A percentile compares a stretch with the other conserved stretches of the same genome.
phyloP scores from a whole-genome alignment of 2,888 invertebrate genomes.

The Iselma pallidipennis region DNA sequence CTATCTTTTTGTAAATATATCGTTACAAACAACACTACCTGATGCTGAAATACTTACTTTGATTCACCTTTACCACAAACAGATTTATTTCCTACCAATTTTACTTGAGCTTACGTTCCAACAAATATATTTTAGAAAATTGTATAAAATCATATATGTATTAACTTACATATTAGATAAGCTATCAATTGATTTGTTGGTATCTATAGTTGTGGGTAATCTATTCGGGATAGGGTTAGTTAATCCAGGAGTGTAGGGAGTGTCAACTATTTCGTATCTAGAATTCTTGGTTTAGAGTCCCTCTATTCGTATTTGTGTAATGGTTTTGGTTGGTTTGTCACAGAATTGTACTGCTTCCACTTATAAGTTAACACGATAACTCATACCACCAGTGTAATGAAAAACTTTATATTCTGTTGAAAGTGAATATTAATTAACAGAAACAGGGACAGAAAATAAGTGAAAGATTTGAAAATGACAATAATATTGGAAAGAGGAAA shows the following conservation, averaged over 20 bases:
- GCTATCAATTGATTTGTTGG: neutral
- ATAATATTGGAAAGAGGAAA: neutral
- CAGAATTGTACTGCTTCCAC: conserved; percentile 24
- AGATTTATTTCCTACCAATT: no score
- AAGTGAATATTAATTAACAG: conserved; percentile 26
- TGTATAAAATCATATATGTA: no score
- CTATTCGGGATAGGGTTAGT: neutral
- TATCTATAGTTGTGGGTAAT: neutral
- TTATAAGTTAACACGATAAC: conserved; percentile 26
- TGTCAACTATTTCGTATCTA: neutral
- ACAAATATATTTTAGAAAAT: no score
- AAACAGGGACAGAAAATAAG: neutral
- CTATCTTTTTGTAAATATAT: no score
- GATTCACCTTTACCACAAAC: no score
- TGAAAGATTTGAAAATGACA: neutral
- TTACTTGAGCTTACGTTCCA: no score
- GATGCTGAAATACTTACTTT: no score
- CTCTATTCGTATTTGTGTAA: conserved; percentile 22
- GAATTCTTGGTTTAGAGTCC: neutral
- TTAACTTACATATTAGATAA: neutral
- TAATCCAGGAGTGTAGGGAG: neutral
- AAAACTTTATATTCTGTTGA: conserved; percentile 27
- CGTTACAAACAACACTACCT: no score
- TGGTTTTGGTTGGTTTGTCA: conserved; percentile 25
- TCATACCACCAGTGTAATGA: conserved; percentile 24